These are phyloP conservation scores for Dioctria rufipes DNA, from an alignment of 2,888 invertebrate genomes.

Conservation along the genomic window DNA sequence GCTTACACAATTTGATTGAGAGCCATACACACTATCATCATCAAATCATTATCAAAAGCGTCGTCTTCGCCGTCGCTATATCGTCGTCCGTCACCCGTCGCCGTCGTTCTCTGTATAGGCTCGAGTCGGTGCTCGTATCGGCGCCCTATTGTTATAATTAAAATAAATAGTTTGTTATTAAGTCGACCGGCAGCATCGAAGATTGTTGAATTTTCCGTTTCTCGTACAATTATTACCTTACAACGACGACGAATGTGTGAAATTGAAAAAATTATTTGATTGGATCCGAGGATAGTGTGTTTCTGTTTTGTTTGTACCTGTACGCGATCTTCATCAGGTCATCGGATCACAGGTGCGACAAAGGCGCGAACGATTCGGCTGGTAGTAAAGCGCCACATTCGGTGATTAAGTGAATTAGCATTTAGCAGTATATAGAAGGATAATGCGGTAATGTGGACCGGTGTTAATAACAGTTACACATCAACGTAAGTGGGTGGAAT, in stretches of 20 bases:
- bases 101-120: not conserved
- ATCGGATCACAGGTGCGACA: constrained; percentile 8
- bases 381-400: constrained; percentile 14
- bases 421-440: not conserved
- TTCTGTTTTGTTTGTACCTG: not conserved
- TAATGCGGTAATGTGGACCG: constrained; percentile 46
- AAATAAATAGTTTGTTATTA: constrained; percentile 45
- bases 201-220: constrained; percentile 19
- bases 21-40: constrained; percentile 41
- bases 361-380: not conserved
- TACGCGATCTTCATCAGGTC: not conserved
- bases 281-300: not conserved
- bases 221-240: not conserved
- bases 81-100: constrained; percentile 8
- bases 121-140: not conserved
- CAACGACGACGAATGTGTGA: not conserved
- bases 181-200: constrained; percentile 15
- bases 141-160: constrained; percentile 10
- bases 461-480: constrained; percentile 50
- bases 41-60: constrained; percentile 35
- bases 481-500: constrained; percentile 46
- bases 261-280: constrained; percentile 3
- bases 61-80: constrained; percentile 50
- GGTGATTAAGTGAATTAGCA: constrained; percentile 46
- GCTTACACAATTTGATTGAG: not conserved